Evolutionary conservation across 2,797 vertebrate genomes (phyloP).

Genomic region (Pelodytes ibericus): DNA sequence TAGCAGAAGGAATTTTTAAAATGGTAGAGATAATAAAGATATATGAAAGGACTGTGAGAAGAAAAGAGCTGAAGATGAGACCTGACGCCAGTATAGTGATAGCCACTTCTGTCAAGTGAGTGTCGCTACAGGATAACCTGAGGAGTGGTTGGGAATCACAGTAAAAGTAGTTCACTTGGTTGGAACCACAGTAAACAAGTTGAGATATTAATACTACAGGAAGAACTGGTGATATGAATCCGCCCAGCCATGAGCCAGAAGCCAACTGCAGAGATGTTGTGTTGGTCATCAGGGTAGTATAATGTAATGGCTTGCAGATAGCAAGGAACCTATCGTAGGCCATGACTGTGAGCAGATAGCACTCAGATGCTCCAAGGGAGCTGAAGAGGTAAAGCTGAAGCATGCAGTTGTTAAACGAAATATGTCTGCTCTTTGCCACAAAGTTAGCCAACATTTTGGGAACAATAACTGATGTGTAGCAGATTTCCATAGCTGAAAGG

Average conservation of each 20-base stretch:
- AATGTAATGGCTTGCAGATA: constrained; percentile 59
- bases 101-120: constrained; percentile 55
- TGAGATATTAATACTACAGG: constrained; percentile 45
- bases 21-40: constrained; percentile 61
- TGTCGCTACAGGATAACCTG: constrained; percentile 59
- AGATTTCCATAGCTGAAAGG: constrained; percentile 62
- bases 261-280: constrained; percentile 59
- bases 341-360: constrained; percentile 61
- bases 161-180: constrained; percentile 63
- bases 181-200: constrained; percentile 60
- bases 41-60: constrained; percentile 59
- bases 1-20: constrained; percentile 54
- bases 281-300: constrained; percentile 60
- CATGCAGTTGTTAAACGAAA: constrained; percentile 54
- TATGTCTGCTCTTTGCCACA: constrained; percentile 52
- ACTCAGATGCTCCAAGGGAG: constrained; percentile 62
- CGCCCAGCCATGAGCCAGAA: constrained; percentile 55
- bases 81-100: constrained; percentile 53
- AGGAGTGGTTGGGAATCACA: constrained; percentile 62
- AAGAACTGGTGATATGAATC: constrained; percentile 54
- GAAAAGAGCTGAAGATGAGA: constrained; percentile 61
- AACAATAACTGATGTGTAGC: constrained; percentile 60
- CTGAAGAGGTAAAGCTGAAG: constrained; percentile 61
- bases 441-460: constrained; percentile 62
- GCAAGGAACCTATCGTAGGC: constrained; percentile 64